These are phyloP conservation scores for Halcyon chelicuti DNA, from an alignment of 2,797 vertebrate species.

Conservation along the genomic window DNA sequence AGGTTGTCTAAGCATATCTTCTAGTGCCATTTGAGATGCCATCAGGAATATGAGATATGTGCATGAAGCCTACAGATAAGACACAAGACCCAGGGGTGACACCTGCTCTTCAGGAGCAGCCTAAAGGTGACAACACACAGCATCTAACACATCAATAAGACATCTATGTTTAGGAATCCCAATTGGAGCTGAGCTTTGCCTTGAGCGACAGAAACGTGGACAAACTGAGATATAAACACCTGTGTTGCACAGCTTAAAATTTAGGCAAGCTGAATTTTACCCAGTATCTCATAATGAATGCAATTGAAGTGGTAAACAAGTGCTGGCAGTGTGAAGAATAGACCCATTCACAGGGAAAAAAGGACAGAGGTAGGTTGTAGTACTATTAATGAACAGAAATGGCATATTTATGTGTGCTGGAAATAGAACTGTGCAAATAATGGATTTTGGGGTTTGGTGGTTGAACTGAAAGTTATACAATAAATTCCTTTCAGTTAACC, in stretches of 20 bases:
- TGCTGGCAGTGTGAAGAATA: not conserved
- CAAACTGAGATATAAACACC: not conserved
- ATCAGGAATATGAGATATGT: not conserved
- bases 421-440: conserved; percentile 45
- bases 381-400: not conserved
- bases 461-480: not conserved
- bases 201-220: not conserved
- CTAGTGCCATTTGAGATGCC: not conserved
- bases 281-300: not conserved
- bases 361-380: not conserved
- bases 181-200: not conserved
- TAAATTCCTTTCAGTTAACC: not conserved
- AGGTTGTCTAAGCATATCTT: conserved; percentile 1
- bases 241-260: not conserved
- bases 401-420: not conserved
- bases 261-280: not conserved
- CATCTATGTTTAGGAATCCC: not conserved
- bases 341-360: not conserved
- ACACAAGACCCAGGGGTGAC: not conserved
- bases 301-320: not conserved
- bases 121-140: not conserved
- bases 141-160: not conserved
- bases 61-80: not conserved
- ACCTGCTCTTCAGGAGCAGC: not conserved
- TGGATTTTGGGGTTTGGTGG: conserved; percentile 14